Evolutionary conservation across 2,888 invertebrate species (phyloP), one percentile per base, ranked within the genome.

Genomic region (Zaprionus obscuricornis): DNA sequence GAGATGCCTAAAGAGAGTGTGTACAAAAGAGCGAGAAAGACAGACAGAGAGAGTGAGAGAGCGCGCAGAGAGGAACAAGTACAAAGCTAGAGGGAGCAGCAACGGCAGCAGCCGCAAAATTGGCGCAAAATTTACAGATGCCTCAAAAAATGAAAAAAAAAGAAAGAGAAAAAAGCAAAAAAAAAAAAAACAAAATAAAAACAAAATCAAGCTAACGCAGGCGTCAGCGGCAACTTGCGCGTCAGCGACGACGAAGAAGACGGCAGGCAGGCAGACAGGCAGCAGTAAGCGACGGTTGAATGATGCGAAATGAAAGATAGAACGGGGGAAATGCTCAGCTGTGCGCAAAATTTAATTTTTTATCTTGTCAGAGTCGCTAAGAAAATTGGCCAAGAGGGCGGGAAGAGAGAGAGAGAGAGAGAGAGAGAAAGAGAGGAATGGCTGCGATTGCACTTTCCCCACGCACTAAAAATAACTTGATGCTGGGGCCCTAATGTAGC

Each of bases 51-150:
- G n/a, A n/a, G n/a, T n/a, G n/a, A n/a, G n/a, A n/a, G n/a, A n/a
- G n/a, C n/a, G n/a, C n/a, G n/a, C n/a, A n/a, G n/a, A n/a, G n/a
- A n/a, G n/a, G n/a, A n/a, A n/a, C n/a, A n/a, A n/a, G n/a, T n/a
- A n/a, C n/a, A 42, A 26, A 47, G 42, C 45, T 66, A 56, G 52
- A 47, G 64, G 55, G 56, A 49, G 54, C 52, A 36, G 31, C 58
- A 27, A 43, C 55, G 45, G 63, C 66, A 39, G 68, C 67, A 63
- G 81, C 71, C 66, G 63, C 74, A 68, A 74, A 81, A 79, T 82
- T 79, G 79, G 76, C 76, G 83, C 83, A 76, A 79, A 76, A 76
- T 74, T 67, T 65, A 71, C 79, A 83, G 79, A 83, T 79, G 76
- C 64, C 73, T 62, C 62, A 73, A 29, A 56, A 60, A 58, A 46